These are phyloP conservation scores for Peromyscus eremicus DNA, from an alignment of 2,797 vertebrate genomes.

Conservation along the genomic window DNA sequence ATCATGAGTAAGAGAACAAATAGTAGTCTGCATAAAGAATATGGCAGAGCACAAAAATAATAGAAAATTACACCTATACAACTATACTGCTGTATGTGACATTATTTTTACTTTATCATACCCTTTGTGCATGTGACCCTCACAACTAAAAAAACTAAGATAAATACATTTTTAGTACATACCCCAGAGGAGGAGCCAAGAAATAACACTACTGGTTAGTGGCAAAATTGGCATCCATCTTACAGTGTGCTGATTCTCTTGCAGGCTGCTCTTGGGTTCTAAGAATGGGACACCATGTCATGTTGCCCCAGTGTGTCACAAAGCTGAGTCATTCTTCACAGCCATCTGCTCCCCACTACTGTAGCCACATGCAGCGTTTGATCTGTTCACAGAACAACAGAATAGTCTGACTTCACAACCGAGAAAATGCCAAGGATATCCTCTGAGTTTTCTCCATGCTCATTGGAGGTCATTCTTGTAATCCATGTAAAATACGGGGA, in stretches of 20 bases:
- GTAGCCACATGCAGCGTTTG: neutral
- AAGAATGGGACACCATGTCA: neutral
- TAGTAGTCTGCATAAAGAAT: neutral
- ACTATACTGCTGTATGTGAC: neutral
- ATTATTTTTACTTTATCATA: neutral
- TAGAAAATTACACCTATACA: conserved; percentile 7
- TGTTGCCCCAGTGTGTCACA: neutral
- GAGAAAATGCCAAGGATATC: neutral
- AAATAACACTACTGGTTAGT: neutral
- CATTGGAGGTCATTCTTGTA: neutral
- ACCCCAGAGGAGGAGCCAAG: neutral
- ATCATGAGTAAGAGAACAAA: neutral
- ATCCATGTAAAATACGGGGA: neutral
- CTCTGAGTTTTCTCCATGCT: neutral
- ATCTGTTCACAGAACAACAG: neutral
- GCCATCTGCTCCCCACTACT: neutral
- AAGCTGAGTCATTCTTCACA: neutral
- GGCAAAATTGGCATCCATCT: neutral
- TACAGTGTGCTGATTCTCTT: neutral
- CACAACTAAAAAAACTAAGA: neutral
- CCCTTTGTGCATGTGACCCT: neutral
- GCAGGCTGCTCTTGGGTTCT: neutral
- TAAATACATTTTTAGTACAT: neutral
- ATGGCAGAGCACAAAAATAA: neutral
- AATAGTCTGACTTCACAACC: neutral